Evolutionary conservation across 1,140 invertebrate species (phyloP), one percentile per base, ranked within the genome.

Genomic region (Akabosia matsudoensis): DNA sequence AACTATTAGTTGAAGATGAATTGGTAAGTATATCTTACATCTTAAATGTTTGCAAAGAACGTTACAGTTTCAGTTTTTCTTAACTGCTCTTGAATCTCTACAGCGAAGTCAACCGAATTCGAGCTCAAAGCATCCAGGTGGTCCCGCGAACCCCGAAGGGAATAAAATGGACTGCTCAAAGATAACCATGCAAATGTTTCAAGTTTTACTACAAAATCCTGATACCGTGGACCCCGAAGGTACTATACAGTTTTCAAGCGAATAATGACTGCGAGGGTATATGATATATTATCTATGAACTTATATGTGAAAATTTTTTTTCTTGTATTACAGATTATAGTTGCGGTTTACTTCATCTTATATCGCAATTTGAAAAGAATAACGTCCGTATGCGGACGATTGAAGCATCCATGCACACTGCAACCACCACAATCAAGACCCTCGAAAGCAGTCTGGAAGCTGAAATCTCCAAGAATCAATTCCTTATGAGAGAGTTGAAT

Each of bases 131-230:
- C 61, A 67, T 67, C 61, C 61, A n/a, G 54, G 54, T 30, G 30
- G 28, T 13, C 30, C 61, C 2, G 3, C 2, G 3, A 2, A 24
- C 28, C 10, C 22, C 22, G 24, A 30, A 28, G 10, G 7, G 2
- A 4, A 24, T 30, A 3, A n/a, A 10, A 67, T 67, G 61, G 61
- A 67, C 61, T 67, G 61, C 22, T 67, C 61, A 28, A 67, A 67
- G n/a, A 31, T 67, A 30, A 67, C 61, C 13, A 67, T 67, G 61
- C 61, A 67, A n/a, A 67, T 67, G 28, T 67, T 67, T n/a, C 61
- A 67, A 67, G 61, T 67, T 3, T 30, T 67, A 22, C 61, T 67
- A 13, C 61, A 67, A 30, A 67, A 67, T 30, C 61, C 61, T 30
- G 61, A 67, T n/a, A 67, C 61, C 4, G 61, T 67, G 28, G 61